These are phyloP conservation scores for Carollia perspicillata DNA, from an alignment of 2,113 vertebrate species.

Conservation along the genomic window DNA sequence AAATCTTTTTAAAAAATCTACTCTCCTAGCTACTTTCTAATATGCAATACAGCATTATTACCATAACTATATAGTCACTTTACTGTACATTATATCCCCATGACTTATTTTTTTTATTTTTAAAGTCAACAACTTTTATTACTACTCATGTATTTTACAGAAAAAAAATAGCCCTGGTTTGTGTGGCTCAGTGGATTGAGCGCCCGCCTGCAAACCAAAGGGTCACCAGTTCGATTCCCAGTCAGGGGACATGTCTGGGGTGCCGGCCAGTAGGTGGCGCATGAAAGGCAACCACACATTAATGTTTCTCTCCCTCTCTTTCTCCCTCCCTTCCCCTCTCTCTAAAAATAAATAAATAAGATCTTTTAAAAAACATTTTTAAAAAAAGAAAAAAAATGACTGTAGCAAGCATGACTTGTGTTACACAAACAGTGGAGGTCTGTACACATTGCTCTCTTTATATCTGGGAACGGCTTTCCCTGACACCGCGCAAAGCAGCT, in stretches of 20 bases:
- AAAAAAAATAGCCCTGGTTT: background rate
- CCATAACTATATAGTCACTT: background rate
- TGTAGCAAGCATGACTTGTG: background rate
- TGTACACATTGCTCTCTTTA: background rate
- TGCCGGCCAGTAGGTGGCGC: no score
- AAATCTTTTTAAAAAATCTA: no score
- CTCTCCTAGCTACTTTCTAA: background rate
- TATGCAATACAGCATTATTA: background rate
- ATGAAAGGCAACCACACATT: no score
- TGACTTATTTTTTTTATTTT: background rate
- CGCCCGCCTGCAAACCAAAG: no score
- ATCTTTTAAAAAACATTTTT: no score
- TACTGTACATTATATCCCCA: background rate
- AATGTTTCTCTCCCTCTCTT: no score
- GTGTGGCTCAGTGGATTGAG: no score
- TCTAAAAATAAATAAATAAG: no score
- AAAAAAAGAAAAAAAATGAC: no score
- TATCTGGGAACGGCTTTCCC: background rate
- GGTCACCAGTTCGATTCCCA: no score
- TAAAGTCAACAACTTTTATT: background rate
- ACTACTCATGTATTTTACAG: background rate
- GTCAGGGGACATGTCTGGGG: no score
- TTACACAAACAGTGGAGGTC: background rate
- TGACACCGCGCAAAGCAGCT: background rate
- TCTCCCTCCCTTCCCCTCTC: no score